Percentiles rank a stretch among this genome's conserved stretches.
phyloP scores from a whole-genome alignment of 2,888 invertebrate species.

The Herminia tarsipennalis region DNA sequence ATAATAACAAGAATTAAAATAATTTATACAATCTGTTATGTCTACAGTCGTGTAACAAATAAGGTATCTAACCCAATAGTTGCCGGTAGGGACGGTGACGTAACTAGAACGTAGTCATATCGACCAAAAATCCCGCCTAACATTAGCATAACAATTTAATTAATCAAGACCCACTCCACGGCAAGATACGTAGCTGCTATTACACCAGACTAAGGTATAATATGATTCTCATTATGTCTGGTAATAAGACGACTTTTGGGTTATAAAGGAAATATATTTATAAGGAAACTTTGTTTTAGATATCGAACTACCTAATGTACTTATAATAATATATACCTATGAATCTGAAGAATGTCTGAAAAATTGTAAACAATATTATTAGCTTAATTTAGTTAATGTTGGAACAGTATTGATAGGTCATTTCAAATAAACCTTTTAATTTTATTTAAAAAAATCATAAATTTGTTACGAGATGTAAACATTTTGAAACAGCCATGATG shows the following conservation, averaged over 20 bases:
- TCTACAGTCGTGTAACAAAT: slow-evolving; percentile 5
- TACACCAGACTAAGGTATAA: slow-evolving; percentile 6
- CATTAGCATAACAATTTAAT: slow-evolving; percentile 81
- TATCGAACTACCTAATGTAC: too few relatives aligned
- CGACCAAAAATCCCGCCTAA: slow-evolving; percentile 70
- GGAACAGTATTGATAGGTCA: too few relatives aligned
- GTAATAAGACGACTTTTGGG: background rate
- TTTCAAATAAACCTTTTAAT: too few relatives aligned
- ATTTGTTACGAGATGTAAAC: too few relatives aligned
- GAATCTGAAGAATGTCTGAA: too few relatives aligned
- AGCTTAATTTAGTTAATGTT: too few relatives aligned
- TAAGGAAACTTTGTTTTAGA: background rate
- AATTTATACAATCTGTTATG: too few relatives aligned
- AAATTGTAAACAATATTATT: too few relatives aligned
- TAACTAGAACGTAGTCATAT: slow-evolving; percentile 41
- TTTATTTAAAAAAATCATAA: too few relatives aligned
- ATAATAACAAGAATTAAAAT: too few relatives aligned
- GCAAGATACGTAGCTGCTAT: slow-evolving; percentile 44
- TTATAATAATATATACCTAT: too few relatives aligned
- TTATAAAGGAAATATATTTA: background rate
- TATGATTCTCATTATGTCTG: slow-evolving; percentile 6
- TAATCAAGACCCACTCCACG: slow-evolving; percentile 66
- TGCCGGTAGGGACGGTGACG: slow-evolving; percentile 21
- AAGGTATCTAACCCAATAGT: slow-evolving; percentile 13
- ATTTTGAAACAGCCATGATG: too few relatives aligned